Percentiles rank a stretch among this genome's conserved stretches.
These are phyloP conservation scores for Vireo griseus DNA, from an alignment of 2,797 vertebrate genomes.

Conservation along the genomic window DNA sequence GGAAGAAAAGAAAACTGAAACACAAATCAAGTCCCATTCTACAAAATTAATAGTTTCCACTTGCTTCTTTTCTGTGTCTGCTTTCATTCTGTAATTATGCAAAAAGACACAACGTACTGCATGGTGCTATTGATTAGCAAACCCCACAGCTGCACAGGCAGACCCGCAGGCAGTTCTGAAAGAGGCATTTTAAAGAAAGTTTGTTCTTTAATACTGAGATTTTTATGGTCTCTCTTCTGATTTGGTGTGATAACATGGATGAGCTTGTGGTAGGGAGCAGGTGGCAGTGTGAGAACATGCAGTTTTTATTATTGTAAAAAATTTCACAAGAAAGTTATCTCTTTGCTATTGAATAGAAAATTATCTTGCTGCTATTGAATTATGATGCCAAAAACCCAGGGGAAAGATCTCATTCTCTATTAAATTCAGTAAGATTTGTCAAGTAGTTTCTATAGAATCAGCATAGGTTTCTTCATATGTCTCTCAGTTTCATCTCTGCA, in stretches of 20 bases:
- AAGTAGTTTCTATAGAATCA: background rate
- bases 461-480: background rate
- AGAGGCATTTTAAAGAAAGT: slow-evolving; percentile 22
- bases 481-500: background rate
- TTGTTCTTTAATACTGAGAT: slow-evolving; percentile 12
- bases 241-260: background rate
- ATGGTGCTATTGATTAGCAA: slow-evolving; percentile 43
- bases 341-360: background rate
- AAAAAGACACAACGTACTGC: slow-evolving; percentile 17
- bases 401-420: background rate
- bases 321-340: background rate
- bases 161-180: slow-evolving; percentile 34
- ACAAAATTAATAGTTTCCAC: slow-evolving; percentile 44
- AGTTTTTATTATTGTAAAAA: background rate
- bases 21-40: slow-evolving; percentile 22
- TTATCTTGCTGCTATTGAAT: background rate
- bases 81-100: slow-evolving; percentile 33
- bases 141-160: slow-evolving; percentile 28
- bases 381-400: background rate
- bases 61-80: slow-evolving; percentile 2
- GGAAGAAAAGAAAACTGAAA: slow-evolving; percentile 13
- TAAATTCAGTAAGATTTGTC: background rate
- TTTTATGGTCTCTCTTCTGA: slow-evolving; percentile 9
- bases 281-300: background rate
- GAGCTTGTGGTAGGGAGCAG: background rate